Evolutionary conservation across 1,140 invertebrate genomes (phyloP), one percentile per base, ranked within the genome.

Genomic region (Cataglyphis hispanica): DNA sequence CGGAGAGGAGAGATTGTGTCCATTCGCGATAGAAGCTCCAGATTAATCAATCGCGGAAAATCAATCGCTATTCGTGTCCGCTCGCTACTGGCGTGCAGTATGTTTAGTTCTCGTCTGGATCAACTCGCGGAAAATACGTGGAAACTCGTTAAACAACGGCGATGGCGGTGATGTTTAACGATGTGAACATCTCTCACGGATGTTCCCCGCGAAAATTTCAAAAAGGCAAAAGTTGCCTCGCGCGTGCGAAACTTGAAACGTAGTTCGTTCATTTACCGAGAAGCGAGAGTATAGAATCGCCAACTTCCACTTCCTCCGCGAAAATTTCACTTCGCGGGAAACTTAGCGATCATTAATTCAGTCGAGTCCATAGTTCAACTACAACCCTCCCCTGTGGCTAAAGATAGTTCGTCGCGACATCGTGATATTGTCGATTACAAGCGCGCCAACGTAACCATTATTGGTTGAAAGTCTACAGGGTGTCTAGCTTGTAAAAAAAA

Each of bases 311-410:
- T 13, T 19, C 16, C 16, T 19, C 16, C 4, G 46, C 10, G 77
- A 56, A 80, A 80, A 80, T 83, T 83, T 83, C 53, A 63, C 37
- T 72, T 72, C 50, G 78, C 6, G 37, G 37, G 34, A 60, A 16
- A 83, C 25, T 25, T 46, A n/a, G 53, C 37, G 13, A 83, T 74
- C 37, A 83, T 83, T 83, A 83, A 74, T 83, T 72, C n/a, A 83
- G 8, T 1, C 40, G 11, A 27, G 64, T 40, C 34, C 34, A 69
- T 80, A 80, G 64, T 61, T 60, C 25, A 60, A 19, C 34, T 34
- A 60, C 53, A 19, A 7, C 4, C 19, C 7, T 16, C 46, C 13
- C 16, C 11, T 1, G 2, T 7, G 13, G 11, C 10, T 40, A 63
- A 43, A 74, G 34, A 74, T 74, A 72, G 37, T 31, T 16, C 31